Evolutionary conservation across 2,888 invertebrate species (phyloP).

Genomic region (Aleiodes alternator): DNA sequence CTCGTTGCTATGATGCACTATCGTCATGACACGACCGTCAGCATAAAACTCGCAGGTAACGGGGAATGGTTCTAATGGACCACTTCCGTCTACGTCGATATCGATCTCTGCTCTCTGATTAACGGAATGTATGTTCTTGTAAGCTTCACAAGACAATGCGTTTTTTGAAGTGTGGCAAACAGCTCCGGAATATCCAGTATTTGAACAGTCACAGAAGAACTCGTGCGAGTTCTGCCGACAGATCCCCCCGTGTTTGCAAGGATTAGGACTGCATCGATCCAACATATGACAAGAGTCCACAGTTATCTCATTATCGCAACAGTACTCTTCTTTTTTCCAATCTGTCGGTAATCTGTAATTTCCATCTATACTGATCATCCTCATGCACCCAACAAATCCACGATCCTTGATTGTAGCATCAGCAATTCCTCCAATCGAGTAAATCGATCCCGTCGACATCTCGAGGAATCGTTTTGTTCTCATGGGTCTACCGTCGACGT

Average conservation of each 20-base stretch:
- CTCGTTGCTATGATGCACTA: constrained; percentile 87
- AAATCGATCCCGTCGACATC: constrained; percentile 83
- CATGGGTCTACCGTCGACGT: constrained; percentile 91
- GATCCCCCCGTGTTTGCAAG: constrained; percentile 93
- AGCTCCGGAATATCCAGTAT: constrained; percentile 95
- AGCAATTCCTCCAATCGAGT: constrained; percentile 80
- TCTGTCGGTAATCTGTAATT: constrained; percentile 90
- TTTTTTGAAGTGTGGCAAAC: constrained; percentile 95
- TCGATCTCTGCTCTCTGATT: constrained; percentile 85
- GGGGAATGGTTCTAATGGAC: constrained; percentile 91
- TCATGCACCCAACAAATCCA: constrained; percentile 97
- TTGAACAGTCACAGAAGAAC: constrained; percentile 92
- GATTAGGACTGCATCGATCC: constrained; percentile 97
- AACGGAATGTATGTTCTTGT: constrained; percentile 86
- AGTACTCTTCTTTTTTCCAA: constrained; percentile 88
- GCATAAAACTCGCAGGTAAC: constrained; percentile 92
- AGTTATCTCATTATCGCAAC: constrained; percentile 87
- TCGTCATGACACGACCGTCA: constrained; percentile 87
- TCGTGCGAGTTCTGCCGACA: constrained; percentile 91
- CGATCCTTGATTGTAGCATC: constrained; percentile 74
- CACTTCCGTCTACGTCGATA: constrained; percentile 97
- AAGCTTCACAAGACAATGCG: constrained; percentile 91
- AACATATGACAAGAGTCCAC: constrained; percentile 94
- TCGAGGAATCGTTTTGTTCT: constrained; percentile 84
- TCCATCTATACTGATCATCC: constrained; percentile 92